Base-by-base conservation (phyloP, 1,140 invertebrate genomes). In the Bombyx mandarina region DNA sequence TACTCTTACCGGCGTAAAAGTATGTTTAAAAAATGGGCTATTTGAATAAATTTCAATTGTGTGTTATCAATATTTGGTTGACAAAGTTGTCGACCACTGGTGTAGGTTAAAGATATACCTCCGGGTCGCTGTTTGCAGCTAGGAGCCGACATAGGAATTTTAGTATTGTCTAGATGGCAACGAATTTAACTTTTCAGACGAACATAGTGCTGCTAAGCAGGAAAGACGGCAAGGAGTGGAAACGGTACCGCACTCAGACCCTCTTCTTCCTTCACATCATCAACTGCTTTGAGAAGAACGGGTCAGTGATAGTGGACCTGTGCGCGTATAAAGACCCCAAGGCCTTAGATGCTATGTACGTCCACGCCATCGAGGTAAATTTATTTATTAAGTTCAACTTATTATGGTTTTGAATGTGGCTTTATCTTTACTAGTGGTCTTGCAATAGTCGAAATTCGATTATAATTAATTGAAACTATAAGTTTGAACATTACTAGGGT, bases 181-280 rank as follows among this genome's bases (percentile, higher is more conserved):
- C 7, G n/a, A 18, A 18, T 12, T 42, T 45, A 8, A 45, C 0
- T 45, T 90, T 90, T 46, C 82, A 95, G 90, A 96, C 94, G 0
- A 81, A 93, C 46, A 92, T 97, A 66, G 91, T 95, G 62, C 82
- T 96, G 0, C 81, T 97, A 1, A 91, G 90, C 6, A 89, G 93
- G 43, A 69, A 88, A 55, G 91, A 88, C 42, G 93, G 93, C 2
- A 82, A 90, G 67, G 65, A 91, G 48, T 77, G 82, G 1, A 90
- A 89, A 49, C 91, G 90, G 50, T 94, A 92, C 73, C 73, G 91
- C 22, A 90, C 94, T 0, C 92, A 95, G 57, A 83, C 92, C 0
- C 93, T 97, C 61, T 97, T 97, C 73, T 96, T 93, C 66, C 89
- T 97, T 3, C 97, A 98, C 73, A 94, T 96, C 44, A 96, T 97